Conservation (phyloP, 2,888 invertebrate species). For the Tenthredo amoena region DNA sequence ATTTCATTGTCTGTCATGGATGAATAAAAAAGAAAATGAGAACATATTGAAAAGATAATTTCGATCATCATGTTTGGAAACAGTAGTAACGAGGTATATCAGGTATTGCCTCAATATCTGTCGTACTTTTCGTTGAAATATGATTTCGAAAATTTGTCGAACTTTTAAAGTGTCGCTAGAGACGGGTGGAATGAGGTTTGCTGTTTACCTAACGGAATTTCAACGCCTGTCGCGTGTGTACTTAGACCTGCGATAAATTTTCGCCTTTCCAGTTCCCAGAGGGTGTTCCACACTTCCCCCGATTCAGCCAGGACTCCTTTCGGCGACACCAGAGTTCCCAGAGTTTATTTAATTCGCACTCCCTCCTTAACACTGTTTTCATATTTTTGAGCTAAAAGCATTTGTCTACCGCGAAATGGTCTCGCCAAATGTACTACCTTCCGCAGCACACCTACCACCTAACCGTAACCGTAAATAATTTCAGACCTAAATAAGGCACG, state of each 20-base stretch:
- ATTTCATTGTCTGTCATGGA: neutral
- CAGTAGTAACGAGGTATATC: neutral
- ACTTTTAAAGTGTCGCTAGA: slow-evolving; percentile 15
- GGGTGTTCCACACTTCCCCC: slow-evolving; percentile 12
- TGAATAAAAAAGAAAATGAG: no score
- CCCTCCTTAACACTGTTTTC: slow-evolving; percentile 39
- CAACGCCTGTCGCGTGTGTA: slow-evolving; percentile 49
- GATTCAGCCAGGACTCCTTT: neutral
- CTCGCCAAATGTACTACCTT: slow-evolving; percentile 22
- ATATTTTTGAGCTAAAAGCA: slow-evolving; percentile 47
- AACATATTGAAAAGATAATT: neutral
- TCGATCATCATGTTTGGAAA: neutral
- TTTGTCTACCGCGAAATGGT: slow-evolving; percentile 36
- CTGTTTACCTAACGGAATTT: slow-evolving; percentile 47
- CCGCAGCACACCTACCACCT: neutral
- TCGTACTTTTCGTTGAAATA: neutral
- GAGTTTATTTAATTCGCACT: slow-evolving; percentile 50
- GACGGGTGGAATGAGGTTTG: slow-evolving; percentile 29
- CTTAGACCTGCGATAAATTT: slow-evolving; percentile 50
- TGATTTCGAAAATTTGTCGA: slow-evolving; percentile 3
- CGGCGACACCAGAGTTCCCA: slow-evolving; percentile 27
- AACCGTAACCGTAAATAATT: slow-evolving; percentile 10
- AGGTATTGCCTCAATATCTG: neutral
- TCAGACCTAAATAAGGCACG: neutral
- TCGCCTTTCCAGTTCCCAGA: slow-evolving; percentile 20